Evolutionary conservation across 1,140 invertebrate genomes (phyloP).

Genomic region (Nasonia longicornis): DNA sequence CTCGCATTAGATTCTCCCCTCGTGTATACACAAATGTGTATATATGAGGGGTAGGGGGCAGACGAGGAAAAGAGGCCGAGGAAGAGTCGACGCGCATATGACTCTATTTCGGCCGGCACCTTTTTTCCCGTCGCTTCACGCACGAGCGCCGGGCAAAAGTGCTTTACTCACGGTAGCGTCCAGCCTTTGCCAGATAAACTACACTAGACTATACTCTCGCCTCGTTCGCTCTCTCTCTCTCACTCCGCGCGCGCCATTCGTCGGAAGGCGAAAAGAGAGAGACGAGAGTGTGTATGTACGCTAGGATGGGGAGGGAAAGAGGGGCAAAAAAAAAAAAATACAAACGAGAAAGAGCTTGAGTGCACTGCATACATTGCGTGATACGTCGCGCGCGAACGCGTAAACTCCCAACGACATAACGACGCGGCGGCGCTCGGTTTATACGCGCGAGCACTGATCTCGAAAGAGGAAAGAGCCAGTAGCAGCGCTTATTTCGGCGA

Average conservation of each 20-base stretch:
- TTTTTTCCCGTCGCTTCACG: conserved; percentile 7
- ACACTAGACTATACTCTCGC: too few relatives aligned
- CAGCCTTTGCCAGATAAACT: background rate
- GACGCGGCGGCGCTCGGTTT: background rate
- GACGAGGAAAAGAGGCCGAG: too few relatives aligned
- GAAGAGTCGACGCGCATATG: background rate
- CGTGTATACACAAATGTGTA: too few relatives aligned
- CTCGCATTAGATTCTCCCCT: background rate
- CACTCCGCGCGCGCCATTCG: background rate
- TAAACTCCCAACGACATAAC: background rate
- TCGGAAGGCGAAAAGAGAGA: background rate
- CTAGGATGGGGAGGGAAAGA: background rate
- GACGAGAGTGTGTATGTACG: too few relatives aligned
- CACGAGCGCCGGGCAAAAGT: conserved; percentile 12
- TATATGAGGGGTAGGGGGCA: too few relatives aligned
- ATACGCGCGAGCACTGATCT: background rate
- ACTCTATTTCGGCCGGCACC: background rate
- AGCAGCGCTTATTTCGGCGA: background rate
- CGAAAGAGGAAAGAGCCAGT: background rate
- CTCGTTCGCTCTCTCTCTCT: too few relatives aligned
- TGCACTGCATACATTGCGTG: conserved; percentile 12
- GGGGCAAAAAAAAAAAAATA: background rate
- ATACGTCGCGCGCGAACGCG: background rate
- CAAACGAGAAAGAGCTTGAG: background rate
- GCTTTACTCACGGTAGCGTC: background rate